A percentile compares a stretch with the other conserved stretches of the same genome.
phyloP scores from a whole-genome alignment of 1,140 invertebrate species.

The Saxidomus purpurata region DNA sequence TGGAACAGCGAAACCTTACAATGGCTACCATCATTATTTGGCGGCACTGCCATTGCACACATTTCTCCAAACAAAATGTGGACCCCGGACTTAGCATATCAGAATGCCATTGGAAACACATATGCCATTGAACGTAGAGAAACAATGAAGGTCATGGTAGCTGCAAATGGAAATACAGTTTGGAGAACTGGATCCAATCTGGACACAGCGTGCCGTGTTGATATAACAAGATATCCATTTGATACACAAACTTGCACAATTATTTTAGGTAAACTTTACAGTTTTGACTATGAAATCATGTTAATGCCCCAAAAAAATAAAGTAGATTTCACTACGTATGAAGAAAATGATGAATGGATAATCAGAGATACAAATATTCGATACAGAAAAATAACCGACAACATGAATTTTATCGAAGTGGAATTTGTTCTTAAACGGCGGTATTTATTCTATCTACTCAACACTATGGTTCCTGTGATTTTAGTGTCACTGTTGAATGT shows the following conservation, averaged over 20 bases:
- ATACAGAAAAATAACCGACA: background rate
- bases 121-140: background rate
- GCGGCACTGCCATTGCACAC: background rate
- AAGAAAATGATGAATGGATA: constrained; percentile 33
- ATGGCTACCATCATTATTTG: constrained; percentile 14
- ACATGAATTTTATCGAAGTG: background rate
- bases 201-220: background rate
- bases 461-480: background rate
- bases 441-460: constrained; percentile 14
- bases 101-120: constrained; percentile 9
- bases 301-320: background rate
- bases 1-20: constrained; percentile 45
- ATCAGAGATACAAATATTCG: background rate
- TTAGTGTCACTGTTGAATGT: constrained; percentile 41
- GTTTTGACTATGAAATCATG: background rate
- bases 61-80: background rate
- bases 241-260: constrained; percentile 35
- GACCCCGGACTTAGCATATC: constrained; percentile 37
- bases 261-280: background rate
- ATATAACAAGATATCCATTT: constrained; percentile 30
- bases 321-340: background rate
- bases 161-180: background rate
- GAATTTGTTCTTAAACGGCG: background rate
- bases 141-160: background rate
- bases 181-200: background rate